Conservation (phyloP, 2,797 vertebrate species). For the Cyprinodon diabolis region DNA sequence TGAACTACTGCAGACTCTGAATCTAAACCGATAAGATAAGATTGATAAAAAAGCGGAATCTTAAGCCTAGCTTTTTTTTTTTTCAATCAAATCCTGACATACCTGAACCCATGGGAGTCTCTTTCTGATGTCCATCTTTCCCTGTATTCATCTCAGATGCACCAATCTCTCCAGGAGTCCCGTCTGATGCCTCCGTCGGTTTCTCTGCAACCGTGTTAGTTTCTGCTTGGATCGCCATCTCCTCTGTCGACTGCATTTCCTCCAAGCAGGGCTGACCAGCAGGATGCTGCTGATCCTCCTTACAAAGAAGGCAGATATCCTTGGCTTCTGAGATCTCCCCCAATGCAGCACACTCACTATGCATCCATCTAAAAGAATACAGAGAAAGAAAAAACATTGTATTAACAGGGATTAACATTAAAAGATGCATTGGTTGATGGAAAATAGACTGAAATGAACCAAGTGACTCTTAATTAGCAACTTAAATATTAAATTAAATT, state of each 20-base stretch:
- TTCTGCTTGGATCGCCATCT: constrained; percentile 64
- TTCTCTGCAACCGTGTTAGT: constrained; percentile 41
- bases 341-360: constrained; percentile 74
- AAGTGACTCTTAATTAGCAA: not conserved
- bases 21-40: constrained; percentile 49
- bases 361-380: constrained; percentile 73
- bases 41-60: not conserved
- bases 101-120: constrained; percentile 77
- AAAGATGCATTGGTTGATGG: not conserved
- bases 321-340: constrained; percentile 69
- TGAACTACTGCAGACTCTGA: constrained; percentile 53
- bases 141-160: constrained; percentile 20
- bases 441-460: not conserved
- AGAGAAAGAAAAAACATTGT: constrained; percentile 5
- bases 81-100: constrained; percentile 23
- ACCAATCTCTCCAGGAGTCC: constrained; percentile 35
- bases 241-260: constrained; percentile 50
- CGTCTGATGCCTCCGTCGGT: constrained; percentile 42
- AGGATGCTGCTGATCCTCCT: constrained; percentile 67
- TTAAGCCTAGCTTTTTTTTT: not conserved
- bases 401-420: not conserved
- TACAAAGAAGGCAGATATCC: constrained; percentile 78
- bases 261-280: constrained; percentile 46
- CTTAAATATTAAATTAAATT: not conserved
- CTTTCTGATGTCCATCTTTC: constrained; percentile 47